Evolutionary conservation across 2,888 invertebrate genomes (phyloP).

Genomic region (Andrena hattorfiana): DNA sequence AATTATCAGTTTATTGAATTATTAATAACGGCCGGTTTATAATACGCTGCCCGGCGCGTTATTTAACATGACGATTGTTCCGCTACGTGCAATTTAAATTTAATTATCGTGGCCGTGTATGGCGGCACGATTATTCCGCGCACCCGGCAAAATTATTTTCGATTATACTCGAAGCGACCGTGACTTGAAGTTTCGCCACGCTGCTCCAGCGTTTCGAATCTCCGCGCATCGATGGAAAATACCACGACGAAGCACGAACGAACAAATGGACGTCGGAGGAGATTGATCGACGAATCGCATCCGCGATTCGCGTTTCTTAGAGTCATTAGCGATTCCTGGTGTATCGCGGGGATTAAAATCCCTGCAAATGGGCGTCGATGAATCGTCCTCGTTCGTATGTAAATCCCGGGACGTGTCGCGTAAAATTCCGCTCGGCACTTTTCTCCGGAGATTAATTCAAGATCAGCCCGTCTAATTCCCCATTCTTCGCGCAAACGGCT

Average conservation of each 20-base stretch:
- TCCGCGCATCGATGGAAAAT: too few relatives aligned
- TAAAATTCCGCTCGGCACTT: constrained; percentile 6
- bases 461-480: constrained; percentile 34
- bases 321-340: neutral
- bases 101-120: constrained; percentile 21
- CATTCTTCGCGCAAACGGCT: constrained; percentile 32
- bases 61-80: constrained; percentile 29
- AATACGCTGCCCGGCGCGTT: constrained; percentile 12
- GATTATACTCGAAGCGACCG: neutral
- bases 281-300: constrained; percentile 1
- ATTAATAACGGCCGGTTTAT: constrained; percentile 31
- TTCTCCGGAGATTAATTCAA: constrained; percentile 34
- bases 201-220: too few relatives aligned
- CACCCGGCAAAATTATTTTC: constrained; percentile 9
- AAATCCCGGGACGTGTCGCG: constrained; percentile 30
- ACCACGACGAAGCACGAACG: neutral
- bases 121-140: neutral
- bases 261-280: neutral
- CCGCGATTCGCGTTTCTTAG: neutral
- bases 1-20: constrained; percentile 23
- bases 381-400: constrained; percentile 43
- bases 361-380: constrained; percentile 8
- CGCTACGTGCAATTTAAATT: constrained; percentile 22
- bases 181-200: neutral
- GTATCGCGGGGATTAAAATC: constrained; percentile 12